Base-by-base conservation (phyloP, 2,113 vertebrate genomes). In the Cettia cetti region DNA sequence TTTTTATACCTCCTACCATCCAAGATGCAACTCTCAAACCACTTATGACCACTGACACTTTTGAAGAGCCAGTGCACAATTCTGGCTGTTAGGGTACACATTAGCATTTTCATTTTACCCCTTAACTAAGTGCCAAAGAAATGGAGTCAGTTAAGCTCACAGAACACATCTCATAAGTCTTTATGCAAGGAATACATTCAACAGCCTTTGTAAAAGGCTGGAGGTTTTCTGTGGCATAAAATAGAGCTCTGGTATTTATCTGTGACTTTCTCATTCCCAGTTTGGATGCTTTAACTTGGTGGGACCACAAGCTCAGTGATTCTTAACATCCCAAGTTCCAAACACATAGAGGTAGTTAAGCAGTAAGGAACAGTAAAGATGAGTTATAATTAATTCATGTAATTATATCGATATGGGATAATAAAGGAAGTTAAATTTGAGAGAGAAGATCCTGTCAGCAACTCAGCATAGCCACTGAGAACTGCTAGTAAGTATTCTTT, bases 361-460 rank as follows among this genome's bases (percentile, higher is more conserved):
- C 30, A 95, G 35, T 40, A 64, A 75, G 35, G n/a, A 87, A 88
- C 22, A 61, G n/a, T 70, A 82, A 89, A 13, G 71, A 35, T 47
- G 63, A 79, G 45, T 71, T 88, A 47, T 53, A 80, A 82, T 80
- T 54, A 93, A 53, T 84, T 71, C 11, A 39, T 44, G 31, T 47
- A 92, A 92, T 93, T 86, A 80, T 23, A 91, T 39, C 37, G 61
- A 59, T 9, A 22, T 81, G 30, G 24, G 27, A 42, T 54, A 86
- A 64, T 54, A 90, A 86, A 70, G 21, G 22, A 59, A 87, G 26
- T 49, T 42, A 83, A 82, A 90, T 88, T 28, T 82, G 66, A 92
- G 89, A 85, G 52, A 74, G 39, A 87, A 91, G 53, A 64, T 57
- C 54, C 37, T 59, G 54, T 54, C 84, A 91, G 59, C 35, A 82